Conservation (phyloP, 1,140 invertebrate species). For the Himalopsyche phryganea region DNA sequence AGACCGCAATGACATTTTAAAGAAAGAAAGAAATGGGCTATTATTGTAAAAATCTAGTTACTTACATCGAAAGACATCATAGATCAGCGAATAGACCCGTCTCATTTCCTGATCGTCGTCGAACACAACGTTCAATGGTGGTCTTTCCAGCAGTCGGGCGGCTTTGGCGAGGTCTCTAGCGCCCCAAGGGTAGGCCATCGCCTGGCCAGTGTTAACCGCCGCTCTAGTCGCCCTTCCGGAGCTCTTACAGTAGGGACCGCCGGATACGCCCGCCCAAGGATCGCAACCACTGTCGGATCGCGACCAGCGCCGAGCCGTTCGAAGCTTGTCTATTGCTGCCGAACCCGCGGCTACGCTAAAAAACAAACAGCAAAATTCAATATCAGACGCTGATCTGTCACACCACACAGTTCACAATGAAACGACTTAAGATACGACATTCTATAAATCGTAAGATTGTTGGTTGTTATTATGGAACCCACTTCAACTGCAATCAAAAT, state of each 20-base stretch:
- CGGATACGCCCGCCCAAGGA: constrained; percentile 15
- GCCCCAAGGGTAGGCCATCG: constrained; percentile 43
- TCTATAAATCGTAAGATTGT: too few species aligned
- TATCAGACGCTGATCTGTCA: too few species aligned
- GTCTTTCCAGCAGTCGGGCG: constrained; percentile 54
- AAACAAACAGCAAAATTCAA: too few species aligned
- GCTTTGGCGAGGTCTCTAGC: constrained; percentile 58
- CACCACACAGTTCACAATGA: too few species aligned
- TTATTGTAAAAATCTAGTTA: constrained; percentile 19
- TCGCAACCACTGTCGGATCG: constrained; percentile 25
- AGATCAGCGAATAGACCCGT: constrained; percentile 70
- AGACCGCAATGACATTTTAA: too few species aligned
- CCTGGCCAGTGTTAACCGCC: constrained; percentile 19
- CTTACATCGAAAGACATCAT: constrained; percentile 76
- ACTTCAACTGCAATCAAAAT: too few species aligned
- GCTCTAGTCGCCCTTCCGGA: background rate
- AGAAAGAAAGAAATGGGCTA: too few species aligned
- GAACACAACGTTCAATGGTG: constrained; percentile 52
- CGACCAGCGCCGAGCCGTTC: constrained; percentile 20
- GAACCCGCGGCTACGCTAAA: constrained; percentile 18
- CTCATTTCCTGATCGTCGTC: constrained; percentile 74
- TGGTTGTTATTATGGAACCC: too few species aligned
- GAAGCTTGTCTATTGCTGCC: constrained; percentile 23
- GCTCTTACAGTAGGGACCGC: too few species aligned
- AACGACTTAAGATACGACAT: too few species aligned